These are phyloP conservation scores for Ambastaia sidthimunki DNA, from an alignment of 2,797 vertebrate genomes.

Conservation along the genomic window DNA sequence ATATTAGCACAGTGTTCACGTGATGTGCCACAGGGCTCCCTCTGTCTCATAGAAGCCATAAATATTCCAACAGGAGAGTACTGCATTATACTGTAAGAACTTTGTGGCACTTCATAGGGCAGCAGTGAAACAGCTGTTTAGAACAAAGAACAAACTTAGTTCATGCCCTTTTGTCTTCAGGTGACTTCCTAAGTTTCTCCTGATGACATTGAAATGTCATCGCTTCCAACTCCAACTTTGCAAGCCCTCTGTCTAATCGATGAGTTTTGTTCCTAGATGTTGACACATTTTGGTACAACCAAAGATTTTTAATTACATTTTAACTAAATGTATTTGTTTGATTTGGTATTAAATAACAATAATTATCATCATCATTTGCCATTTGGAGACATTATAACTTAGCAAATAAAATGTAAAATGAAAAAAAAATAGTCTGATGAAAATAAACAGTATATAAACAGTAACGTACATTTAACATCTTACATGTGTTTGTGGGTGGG, in stretches of 20 bases:
- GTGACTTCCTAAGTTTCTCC: too few species aligned
- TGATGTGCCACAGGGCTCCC: constrained; percentile 24
- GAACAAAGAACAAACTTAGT: background rate
- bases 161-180: background rate
- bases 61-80: constrained; percentile 25
- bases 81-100: constrained; percentile 15
- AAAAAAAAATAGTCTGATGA: background rate
- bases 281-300: background rate
- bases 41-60: constrained; percentile 39
- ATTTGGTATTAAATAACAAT: background rate
- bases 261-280: background rate
- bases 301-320: too few species aligned
- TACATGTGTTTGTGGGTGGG: background rate
- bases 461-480: too few species aligned
- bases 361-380: background rate
- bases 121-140: background rate
- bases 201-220: too few species aligned
- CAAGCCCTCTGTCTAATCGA: background rate
- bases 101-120: constrained; percentile 1
- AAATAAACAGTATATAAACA: background rate
- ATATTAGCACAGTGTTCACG: constrained; percentile 44
- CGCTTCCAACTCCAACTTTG: too few species aligned
- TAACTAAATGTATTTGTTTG: background rate
- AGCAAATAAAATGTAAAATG: background rate
- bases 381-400: background rate